A percentile compares a stretch with the other conserved stretches of the same genome.
phyloP scores from a whole-genome alignment of 2,888 invertebrate genomes.

The Drosophila nr. perissopoda region DNA sequence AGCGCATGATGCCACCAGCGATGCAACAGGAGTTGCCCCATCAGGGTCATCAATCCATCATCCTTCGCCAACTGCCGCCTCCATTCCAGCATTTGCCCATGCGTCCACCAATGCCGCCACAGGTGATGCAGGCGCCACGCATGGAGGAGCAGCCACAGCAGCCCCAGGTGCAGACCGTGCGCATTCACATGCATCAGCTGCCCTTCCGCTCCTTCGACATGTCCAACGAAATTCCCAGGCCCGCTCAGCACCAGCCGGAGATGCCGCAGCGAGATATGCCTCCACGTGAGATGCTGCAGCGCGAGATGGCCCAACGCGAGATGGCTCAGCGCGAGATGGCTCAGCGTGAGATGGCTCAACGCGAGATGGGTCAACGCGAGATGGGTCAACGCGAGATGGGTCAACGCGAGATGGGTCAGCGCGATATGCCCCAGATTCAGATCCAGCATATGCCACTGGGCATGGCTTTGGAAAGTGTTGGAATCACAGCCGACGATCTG shows the following conservation, averaged over 20 bases:
- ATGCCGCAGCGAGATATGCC: slow-evolving; percentile 53
- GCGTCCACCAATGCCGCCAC: slow-evolving; percentile 84
- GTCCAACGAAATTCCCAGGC: slow-evolving; percentile 83
- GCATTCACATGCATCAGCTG: slow-evolving; percentile 85
- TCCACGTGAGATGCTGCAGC: slow-evolving; percentile 39
- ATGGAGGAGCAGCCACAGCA: slow-evolving; percentile 83
- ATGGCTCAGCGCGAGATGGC: slow-evolving; percentile 54
- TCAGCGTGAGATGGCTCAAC: slow-evolving; percentile 56
- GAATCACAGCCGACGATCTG: slow-evolving; percentile 85
- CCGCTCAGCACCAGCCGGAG: slow-evolving; percentile 75
- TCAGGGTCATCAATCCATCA: not conserved
- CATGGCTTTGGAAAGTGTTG: slow-evolving; percentile 84
- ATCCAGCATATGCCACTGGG: slow-evolving; percentile 84
- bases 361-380: slow-evolving; percentile 77
- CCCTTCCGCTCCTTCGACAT: slow-evolving; percentile 85
- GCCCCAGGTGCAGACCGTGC: slow-evolving; percentile 81
- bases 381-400: slow-evolving; percentile 43
- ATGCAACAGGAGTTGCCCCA: slow-evolving; percentile 8
- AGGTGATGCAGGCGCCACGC: slow-evolving; percentile 85
- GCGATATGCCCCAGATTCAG: slow-evolving; percentile 75
- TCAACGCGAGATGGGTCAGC: slow-evolving; percentile 54
- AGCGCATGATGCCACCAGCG: slow-evolving; percentile 83
- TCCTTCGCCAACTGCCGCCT: slow-evolving; percentile 26
- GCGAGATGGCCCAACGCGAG: slow-evolving; percentile 54
- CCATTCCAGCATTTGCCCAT: slow-evolving; percentile 85